Evolutionary conservation across 2,888 invertebrate genomes (phyloP).

Genomic region (Trypoxylon attenuatum): DNA sequence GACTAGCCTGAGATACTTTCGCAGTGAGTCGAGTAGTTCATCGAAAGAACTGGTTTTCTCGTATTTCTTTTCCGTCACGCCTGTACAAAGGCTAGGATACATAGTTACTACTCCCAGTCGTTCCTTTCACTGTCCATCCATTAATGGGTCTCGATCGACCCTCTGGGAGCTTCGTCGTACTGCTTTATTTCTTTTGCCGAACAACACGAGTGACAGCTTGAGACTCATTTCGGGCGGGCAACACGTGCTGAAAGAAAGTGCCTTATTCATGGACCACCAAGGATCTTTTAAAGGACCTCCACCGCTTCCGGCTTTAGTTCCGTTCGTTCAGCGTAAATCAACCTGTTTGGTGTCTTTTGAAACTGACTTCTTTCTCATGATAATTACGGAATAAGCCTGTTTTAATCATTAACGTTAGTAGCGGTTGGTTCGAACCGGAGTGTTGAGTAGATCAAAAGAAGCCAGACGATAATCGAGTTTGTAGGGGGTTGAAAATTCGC

Average conservation of each 20-base stretch:
- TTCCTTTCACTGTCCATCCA: conserved; percentile 56
- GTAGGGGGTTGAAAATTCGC: conserved; percentile 12
- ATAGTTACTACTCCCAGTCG: conserved; percentile 47
- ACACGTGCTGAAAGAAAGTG: conserved; percentile 41
- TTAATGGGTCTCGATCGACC: conserved; percentile 65
- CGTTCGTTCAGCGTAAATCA: conserved; percentile 16
- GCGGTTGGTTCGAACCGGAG: not conserved
- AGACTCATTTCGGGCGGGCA: conserved; percentile 44
- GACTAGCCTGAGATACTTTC: not conserved
- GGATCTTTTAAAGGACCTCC: conserved; percentile 26
- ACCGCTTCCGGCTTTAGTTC: conserved; percentile 4
- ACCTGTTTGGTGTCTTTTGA: conserved; percentile 4
- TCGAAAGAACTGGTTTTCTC: conserved; percentile 27
- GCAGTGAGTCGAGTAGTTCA: conserved; percentile 24
- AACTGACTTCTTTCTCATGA: not conserved
- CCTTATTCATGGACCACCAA: conserved; percentile 43
- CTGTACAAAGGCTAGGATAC: conserved; percentile 55
- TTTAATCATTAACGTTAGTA: not conserved
- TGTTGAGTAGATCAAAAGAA: not conserved
- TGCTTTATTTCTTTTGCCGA: conserved; percentile 55
- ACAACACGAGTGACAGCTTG: conserved; percentile 51
- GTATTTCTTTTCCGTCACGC: conserved; percentile 47
- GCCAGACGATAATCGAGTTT: not conserved
- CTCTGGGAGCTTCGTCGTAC: conserved; percentile 38
- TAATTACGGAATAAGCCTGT: not conserved